Percentiles rank a stretch among this genome's conserved stretches.
Conservation (phyloP, 2,113 vertebrate species). For the Baryphthengus martii region DNA sequence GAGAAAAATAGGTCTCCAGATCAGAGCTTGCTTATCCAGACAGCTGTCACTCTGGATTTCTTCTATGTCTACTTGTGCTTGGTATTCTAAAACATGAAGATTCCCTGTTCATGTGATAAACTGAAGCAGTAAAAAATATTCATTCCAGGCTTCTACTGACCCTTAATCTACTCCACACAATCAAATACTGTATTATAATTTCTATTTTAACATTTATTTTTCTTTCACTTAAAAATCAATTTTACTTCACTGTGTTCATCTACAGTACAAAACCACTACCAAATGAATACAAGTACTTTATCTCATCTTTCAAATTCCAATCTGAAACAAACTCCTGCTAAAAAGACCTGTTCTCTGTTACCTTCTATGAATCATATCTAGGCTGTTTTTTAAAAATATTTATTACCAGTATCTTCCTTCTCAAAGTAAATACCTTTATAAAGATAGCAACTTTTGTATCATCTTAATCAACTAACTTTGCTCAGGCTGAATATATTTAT, state of each 20-base stretch:
- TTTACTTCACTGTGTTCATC: background rate
- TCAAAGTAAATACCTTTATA: background rate
- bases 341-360: background rate
- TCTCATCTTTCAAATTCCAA: background rate
- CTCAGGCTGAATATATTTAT: background rate
- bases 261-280: background rate
- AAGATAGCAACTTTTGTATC: background rate
- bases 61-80: background rate
- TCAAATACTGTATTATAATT: background rate
- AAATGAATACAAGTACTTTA: background rate
- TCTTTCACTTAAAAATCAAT: background rate
- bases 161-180: background rate
- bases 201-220: background rate
- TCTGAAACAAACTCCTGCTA: background rate
- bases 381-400: background rate
- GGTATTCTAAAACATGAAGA: background rate
- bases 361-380: background rate
- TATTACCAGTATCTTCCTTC: background rate
- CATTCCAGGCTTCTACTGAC: background rate
- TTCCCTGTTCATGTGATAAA: background rate
- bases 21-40: background rate
- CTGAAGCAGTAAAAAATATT: background rate
- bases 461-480: background rate
- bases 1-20: background rate
- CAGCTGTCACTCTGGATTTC: background rate